Evolutionary conservation across 2,888 invertebrate genomes (phyloP), one percentile per base, ranked within the genome.

Genomic region (Augiades crinisus): DNA sequence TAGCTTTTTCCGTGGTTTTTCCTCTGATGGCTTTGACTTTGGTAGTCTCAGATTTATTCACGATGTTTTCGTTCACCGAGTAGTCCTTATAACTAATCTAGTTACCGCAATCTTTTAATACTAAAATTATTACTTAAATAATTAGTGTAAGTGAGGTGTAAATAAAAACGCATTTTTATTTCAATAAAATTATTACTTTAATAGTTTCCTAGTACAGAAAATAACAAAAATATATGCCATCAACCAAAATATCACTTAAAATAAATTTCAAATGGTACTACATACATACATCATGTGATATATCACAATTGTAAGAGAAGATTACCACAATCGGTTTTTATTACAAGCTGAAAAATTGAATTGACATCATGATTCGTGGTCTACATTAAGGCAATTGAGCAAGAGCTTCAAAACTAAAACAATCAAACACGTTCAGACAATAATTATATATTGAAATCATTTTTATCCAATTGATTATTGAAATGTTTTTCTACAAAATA

Each of bases 171-270:
- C n/a, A n/a, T n/a, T n/a, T n/a, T n/a, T n/a, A 59, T 62, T 63
- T 67, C 62, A 73, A 69, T 78, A 75, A 78, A 81, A 77, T 72
- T 69, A 61, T 67, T 79, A 75, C 71, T 81, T 80, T 80, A 75
- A 74, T 79, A 65, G 61, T 67, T 70, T 72, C 72, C 70, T 78
- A 80, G 66, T 66, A 77, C 72, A 80, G 70, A 73, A 83, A 81
- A 78, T 78, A 85, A 85, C 78, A 81, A 83, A 81, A 82, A 81
- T 77, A 80, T 75, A 82, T 59, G 70, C 75, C 76, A 75, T 72
- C 75, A 84, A 85, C 80, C 79, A 80, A 82, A 81, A 79, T 82
- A 83, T 83, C 81, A 83, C 82, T 80, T 76, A 78, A 68, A 63
- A 62, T 71, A 61, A 60, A 47, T 53, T 72, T 68, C 70, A 71